These are phyloP conservation scores for Hemaris fuciformis DNA, from an alignment of 2,888 invertebrate genomes.

Conservation along the genomic window DNA sequence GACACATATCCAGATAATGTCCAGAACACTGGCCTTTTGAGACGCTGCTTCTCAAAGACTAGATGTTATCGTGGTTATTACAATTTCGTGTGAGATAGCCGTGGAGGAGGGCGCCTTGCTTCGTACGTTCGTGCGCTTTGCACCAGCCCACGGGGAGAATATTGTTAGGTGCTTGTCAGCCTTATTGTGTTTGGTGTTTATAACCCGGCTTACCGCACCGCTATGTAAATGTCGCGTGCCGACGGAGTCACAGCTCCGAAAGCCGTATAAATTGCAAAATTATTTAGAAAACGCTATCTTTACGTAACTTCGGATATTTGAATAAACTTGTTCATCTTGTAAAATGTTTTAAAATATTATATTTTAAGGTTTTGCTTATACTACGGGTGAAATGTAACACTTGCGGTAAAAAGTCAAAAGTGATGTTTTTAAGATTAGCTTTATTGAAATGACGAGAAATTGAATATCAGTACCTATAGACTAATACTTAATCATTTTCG, in stretches of 20 bases:
- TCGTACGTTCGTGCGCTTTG: conserved; percentile 2
- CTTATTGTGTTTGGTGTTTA: conserved; percentile 20
- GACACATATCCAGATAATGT: conserved; percentile 67
- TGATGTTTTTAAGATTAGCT: background rate
- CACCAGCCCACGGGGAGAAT: background rate
- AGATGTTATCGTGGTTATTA: conserved; percentile 66
- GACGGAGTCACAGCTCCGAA: conserved; percentile 71
- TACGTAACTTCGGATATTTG: conserved; percentile 57
- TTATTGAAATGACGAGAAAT: background rate
- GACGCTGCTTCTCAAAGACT: conserved; percentile 51
- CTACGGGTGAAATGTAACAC: background rate
- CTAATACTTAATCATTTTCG: too few species aligned
- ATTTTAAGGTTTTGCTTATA: background rate
- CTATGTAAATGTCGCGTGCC: conserved; percentile 77
- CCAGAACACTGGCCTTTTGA: conserved; percentile 60
- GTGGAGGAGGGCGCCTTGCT: conserved; percentile 44
- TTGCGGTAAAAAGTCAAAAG: background rate
- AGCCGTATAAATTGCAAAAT: conserved; percentile 68
- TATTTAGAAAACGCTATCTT: conserved; percentile 61
- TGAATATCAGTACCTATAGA: background rate
- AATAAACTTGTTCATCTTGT: conserved; percentile 9
- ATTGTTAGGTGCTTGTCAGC: background rate
- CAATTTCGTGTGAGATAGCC: conserved; percentile 60
- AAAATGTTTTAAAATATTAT: background rate
- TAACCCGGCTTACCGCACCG: conserved; percentile 46